Evolutionary conservation across 2,888 invertebrate species (phyloP), one percentile per base, ranked within the genome.

Genomic region (Allacma fusca): DNA sequence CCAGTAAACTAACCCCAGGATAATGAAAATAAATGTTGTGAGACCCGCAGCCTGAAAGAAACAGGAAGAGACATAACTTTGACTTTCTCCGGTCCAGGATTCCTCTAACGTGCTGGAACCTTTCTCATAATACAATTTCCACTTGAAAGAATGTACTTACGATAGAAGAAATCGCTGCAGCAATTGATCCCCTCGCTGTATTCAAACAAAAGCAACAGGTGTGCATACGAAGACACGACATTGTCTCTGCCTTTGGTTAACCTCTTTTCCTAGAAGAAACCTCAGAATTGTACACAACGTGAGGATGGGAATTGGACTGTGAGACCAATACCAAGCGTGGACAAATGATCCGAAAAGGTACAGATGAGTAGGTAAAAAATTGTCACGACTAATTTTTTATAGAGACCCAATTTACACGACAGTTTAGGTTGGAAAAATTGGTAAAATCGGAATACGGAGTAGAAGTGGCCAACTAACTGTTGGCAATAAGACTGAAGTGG

Each of bases 181-280:
- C 70, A 24, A 82, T 75, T 16, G 82, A 80, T 28, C 83, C 83
- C 65, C 81, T 81, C 1, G 80, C 82, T 13, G 83, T 83, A 68
- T 82, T 80, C 76, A 83, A 76, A 76, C 83, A 83, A 26, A 69
- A 75, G 75, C 82, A 83, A 78, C 83, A 83, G n/a, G 77, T 79
- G 50, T 80, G 76, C 83, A 83, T 83, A 21, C 80, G 78, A 67
- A 81, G 72, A 59, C 81, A 80, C 7, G 79, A 64, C 79, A 79
- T 79, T 24, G 4, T 28, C 70, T 62, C 28, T 65, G 4, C 28
- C 12, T 68, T 34, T 13, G n/a, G 62, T 62, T 4, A 26, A 62
- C 23, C 21, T 9, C 50, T 50, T n/a, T 50, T 50, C 2, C 19
- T 50, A 19, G 50, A 50, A 16, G 7, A 50, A 50, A 50, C 9